Conservation (phyloP, 2,113 vertebrate species). For the Macquaria ambigua region DNA sequence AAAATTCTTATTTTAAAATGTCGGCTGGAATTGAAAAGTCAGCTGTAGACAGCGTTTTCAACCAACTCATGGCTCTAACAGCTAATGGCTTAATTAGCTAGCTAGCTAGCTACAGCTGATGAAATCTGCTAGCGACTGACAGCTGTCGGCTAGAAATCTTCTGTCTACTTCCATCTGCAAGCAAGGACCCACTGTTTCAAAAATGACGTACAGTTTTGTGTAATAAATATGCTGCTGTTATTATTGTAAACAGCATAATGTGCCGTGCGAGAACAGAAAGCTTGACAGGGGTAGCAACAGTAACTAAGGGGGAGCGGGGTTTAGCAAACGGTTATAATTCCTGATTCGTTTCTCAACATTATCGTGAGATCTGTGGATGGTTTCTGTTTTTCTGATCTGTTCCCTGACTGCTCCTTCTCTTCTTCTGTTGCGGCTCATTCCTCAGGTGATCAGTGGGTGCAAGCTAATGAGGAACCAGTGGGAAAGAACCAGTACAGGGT, state of each 20-base stretch:
- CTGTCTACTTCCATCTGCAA: not conserved
- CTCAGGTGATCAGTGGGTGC: slow-evolving; percentile 88
- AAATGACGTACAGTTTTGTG: not conserved
- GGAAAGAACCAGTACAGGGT: slow-evolving; percentile 86
- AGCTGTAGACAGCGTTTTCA: too few species aligned
- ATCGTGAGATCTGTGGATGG: not conserved
- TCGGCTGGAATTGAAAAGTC: too few species aligned
- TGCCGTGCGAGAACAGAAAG: not conserved
- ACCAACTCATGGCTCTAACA: too few species aligned
- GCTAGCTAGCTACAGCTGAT: not conserved
- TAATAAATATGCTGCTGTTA: not conserved
- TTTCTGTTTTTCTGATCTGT: slow-evolving; percentile 3
- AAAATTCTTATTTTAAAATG: not conserved
- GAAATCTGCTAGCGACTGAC: too few species aligned
- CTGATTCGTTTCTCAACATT: not conserved
- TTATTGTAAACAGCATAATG: not conserved
- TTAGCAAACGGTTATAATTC: not conserved
- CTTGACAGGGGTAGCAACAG: not conserved
- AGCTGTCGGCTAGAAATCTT: not conserved
- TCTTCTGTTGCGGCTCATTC: not conserved
- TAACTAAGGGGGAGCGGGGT: not conserved
- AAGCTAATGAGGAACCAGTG: slow-evolving; percentile 81
- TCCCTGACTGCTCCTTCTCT: not conserved
- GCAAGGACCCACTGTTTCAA: not conserved
- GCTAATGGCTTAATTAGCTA: not conserved